phyloP scores from a whole-genome alignment of 1,140 invertebrate species.

The Yoshiicerus persimilis region DNA sequence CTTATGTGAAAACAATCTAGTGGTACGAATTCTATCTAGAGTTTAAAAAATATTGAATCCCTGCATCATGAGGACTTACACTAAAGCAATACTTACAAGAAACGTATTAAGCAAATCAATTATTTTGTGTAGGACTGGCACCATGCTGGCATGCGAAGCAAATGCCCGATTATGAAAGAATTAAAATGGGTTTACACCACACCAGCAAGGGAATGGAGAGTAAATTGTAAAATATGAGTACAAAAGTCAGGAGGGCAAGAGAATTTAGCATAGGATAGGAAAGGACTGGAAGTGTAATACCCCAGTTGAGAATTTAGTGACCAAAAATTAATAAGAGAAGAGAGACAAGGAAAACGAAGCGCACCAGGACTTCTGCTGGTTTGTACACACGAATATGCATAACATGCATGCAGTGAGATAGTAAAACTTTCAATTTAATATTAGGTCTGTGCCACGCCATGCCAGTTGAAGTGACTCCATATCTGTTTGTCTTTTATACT shows the following conservation, averaged over 20 bases:
- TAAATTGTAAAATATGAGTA: conserved; percentile 8
- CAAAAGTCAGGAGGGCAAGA: background rate
- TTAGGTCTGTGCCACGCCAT: background rate
- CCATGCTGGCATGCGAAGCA: background rate
- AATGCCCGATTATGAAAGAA: conserved; percentile 25
- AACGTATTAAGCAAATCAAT: background rate
- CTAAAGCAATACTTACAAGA: background rate
- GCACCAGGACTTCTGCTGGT: background rate
- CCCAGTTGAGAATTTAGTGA: background rate
- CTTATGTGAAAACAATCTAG: too few species aligned
- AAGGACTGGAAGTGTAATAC: background rate
- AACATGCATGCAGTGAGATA: background rate
- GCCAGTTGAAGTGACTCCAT: background rate
- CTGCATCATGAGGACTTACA: too few species aligned
- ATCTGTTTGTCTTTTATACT: background rate
- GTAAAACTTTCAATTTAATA: background rate
- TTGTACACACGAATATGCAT: background rate
- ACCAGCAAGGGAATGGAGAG: background rate
- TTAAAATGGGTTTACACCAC: conserved; percentile 22
- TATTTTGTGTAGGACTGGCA: background rate
- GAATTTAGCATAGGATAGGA: background rate
- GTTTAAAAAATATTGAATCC: too few species aligned
- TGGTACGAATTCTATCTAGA: too few species aligned
- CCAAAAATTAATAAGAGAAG: conserved; percentile 3
- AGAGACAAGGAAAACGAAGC: background rate